A percentile compares a stretch with the other conserved stretches of the same genome.
These are phyloP conservation scores for Okamejei kenojei DNA, from an alignment of 2,797 vertebrate species.

Conservation along the genomic window DNA sequence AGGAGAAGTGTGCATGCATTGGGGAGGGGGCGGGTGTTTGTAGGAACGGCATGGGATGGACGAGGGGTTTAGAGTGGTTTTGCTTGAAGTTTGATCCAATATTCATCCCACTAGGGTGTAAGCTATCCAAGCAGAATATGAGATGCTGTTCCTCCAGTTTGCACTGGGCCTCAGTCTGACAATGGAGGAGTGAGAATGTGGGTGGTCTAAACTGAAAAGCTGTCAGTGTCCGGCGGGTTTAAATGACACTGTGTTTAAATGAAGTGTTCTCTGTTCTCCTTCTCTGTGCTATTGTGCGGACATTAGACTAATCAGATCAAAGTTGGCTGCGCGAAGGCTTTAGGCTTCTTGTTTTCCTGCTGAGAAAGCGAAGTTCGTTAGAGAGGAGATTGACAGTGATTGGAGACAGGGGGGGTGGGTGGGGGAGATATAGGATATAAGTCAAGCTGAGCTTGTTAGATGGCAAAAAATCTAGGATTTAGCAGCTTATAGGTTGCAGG, in stretches of 20 bases:
- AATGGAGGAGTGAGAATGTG: not conserved
- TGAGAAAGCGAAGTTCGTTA: not conserved
- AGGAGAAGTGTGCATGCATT: too few species aligned
- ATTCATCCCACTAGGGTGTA: too few species aligned
- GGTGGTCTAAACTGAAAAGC: not conserved
- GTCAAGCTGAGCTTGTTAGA: not conserved
- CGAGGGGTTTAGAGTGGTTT: too few species aligned
- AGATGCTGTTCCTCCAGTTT: too few species aligned
- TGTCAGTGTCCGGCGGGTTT: not conserved
- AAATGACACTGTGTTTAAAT: not conserved
- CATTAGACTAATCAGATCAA: not conserved
- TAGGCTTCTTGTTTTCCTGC: not conserved
- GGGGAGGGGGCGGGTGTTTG: too few species aligned
- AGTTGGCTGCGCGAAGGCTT: not conserved
- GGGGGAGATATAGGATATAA: not conserved
- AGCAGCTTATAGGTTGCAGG: not conserved
- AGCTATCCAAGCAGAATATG: too few species aligned
- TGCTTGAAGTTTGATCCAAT: too few species aligned
- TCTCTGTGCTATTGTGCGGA: not conserved
- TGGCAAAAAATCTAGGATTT: not conserved
- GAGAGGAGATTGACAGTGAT: not conserved
- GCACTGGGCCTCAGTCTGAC: too few species aligned
- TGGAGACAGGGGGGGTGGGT: not conserved
- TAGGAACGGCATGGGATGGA: too few species aligned
- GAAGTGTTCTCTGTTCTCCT: not conserved